Evolutionary conservation across 2,113 vertebrate genomes (phyloP), one percentile per base, ranked within the genome.

Genomic region (Cyanoderma ruficeps): DNA sequence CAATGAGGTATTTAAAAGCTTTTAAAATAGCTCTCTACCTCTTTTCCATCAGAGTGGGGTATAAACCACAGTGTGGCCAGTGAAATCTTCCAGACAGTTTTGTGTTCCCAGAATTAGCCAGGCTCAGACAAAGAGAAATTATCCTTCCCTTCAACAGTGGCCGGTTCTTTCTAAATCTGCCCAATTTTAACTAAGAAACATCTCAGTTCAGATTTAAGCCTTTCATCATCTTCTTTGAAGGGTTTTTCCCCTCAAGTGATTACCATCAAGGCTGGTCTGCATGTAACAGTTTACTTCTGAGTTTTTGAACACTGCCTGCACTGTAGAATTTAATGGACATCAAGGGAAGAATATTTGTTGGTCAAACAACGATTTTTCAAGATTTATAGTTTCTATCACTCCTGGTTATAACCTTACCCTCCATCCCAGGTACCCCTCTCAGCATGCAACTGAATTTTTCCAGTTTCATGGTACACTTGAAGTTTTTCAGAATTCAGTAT

Each of bases 391-490:
- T 94, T 93, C 72, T 90, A 83, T 97, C 65, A 77, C 68, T 96
- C 89, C 52, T 91, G 76, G 30, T 91, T 96, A 93, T 92, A 87
- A 93, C 83, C 88, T 93, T 95, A 82, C 64, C 65, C 79, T 93
- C 64, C 53, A 84, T 90, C 59, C 44, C 83, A 89, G 55, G 53
- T 63, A 96, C 25, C 27, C 52, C 30, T 95, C 96, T 97, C 97
- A 97, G 95, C 95, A 95, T 91, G 95, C n/a, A 90, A 59, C 95
- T 93, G 78, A 91, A 82, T 96, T 96, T 96, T 97, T 97, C 92
- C 87, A 92, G 78, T 93, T 97, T 95, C 94, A 93, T 93, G 90
- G 94, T 83, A 94, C 82, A 71, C 86, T 96, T 91, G 50, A 94
- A 94, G 86, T 95, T 95, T 91, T 93, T 96, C 92, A 93, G 95